phyloP scores from a whole-genome alignment of 2,113 vertebrate species.

The Cyphomyrus plagiostoma region DNA sequence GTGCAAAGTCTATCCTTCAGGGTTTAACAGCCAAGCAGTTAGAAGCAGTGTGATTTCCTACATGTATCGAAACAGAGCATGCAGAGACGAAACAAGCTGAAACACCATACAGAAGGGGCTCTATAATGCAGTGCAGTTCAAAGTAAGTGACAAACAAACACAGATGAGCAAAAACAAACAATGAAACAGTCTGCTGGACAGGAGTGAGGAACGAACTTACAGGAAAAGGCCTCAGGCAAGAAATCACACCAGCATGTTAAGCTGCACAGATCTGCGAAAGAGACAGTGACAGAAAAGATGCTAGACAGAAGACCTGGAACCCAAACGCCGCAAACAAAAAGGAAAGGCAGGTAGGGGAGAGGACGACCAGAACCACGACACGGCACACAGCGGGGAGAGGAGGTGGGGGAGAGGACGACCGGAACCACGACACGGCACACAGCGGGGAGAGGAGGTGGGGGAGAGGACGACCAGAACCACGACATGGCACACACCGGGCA shows the following conservation, averaged over 20 bases:
- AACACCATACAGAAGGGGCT: neutral
- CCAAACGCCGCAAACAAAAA: neutral
- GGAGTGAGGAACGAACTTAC: neutral
- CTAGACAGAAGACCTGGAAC: constrained; percentile 28
- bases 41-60: neutral
- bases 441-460: neutral
- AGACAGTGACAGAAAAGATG: neutral
- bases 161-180: neutral
- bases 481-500: neutral
- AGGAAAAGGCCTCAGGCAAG: neutral
- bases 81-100: neutral
- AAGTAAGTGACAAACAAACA: neutral
- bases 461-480: constrained; percentile 8
- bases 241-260: neutral
- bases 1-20: neutral
- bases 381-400: neutral
- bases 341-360: neutral
- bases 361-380: constrained; percentile 9
- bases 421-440: neutral
- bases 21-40: neutral
- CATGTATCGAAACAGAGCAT: neutral
- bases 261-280: neutral
- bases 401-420: constrained; percentile 22
- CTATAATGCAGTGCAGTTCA: neutral
- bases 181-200: neutral